Conservation (phyloP, 2,888 invertebrate species). For the Tenthredo notha region DNA sequence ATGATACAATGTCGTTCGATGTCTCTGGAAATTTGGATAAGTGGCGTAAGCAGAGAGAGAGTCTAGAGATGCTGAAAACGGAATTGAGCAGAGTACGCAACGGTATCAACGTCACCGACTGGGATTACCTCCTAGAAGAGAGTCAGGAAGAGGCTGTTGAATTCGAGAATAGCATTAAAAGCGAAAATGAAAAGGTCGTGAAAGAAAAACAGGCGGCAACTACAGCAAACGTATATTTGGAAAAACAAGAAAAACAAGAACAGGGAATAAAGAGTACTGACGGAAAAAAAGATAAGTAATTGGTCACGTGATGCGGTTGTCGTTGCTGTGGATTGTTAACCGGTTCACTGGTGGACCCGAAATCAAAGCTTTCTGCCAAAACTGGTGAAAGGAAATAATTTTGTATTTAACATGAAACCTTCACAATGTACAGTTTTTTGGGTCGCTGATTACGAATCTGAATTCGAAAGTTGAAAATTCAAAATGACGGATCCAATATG, state of each 20-base stretch:
- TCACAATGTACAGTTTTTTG: no score
- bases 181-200: constrained; percentile 35
- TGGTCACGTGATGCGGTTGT: background rate
- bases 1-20: constrained; percentile 30
- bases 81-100: constrained; percentile 72
- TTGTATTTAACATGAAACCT: no score
- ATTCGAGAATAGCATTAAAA: constrained; percentile 76
- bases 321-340: background rate
- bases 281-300: constrained; percentile 62
- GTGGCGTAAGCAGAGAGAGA: constrained; percentile 74
- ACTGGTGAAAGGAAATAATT: no score
- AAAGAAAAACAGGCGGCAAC: constrained; percentile 51
- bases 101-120: constrained; percentile 72
- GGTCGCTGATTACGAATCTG: no score
- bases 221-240: constrained; percentile 5
- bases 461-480: no score
- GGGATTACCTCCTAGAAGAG: constrained; percentile 71
- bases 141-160: constrained; percentile 77
- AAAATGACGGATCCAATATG: no score
- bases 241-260: background rate
- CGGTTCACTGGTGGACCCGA: no score
- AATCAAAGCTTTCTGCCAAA: no score
- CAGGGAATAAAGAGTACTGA: constrained; percentile 52
- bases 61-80: constrained; percentile 73
- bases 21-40: constrained; percentile 60